These are phyloP conservation scores for Brachystomella parvula DNA, from an alignment of 1,140 invertebrate genomes.

Conservation along the genomic window DNA sequence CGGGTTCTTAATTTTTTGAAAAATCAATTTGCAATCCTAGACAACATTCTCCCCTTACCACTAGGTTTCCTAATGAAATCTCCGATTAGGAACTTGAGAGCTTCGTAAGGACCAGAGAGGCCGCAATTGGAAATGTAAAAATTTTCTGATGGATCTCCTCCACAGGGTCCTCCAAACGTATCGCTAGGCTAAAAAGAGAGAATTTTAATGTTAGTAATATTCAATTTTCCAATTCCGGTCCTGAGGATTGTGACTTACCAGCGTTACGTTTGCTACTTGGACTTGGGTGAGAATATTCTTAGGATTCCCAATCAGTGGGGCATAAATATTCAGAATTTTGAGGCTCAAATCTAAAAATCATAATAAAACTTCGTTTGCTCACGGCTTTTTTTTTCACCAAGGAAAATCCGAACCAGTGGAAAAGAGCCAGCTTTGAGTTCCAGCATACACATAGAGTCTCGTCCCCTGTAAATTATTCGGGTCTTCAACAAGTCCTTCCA, in stretches of 20 bases:
- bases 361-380: background rate
- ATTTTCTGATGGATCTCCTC: slow-evolving; percentile 13
- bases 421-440: slow-evolving; percentile 23
- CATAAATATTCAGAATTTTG: slow-evolving; percentile 25
- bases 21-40: too few relatives aligned
- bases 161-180: slow-evolving; percentile 10
- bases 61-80: slow-evolving; percentile 2
- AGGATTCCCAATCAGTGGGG: slow-evolving; percentile 22
- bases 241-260: slow-evolving; percentile 10
- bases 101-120: slow-evolving; percentile 34
- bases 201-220: slow-evolving; percentile 11
- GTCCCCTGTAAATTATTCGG: slow-evolving; percentile 19
- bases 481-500: slow-evolving; percentile 14
- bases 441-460: slow-evolving; percentile 27
- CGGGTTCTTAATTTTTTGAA: background rate
- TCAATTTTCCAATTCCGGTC: background rate
- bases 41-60: slow-evolving; percentile 20
- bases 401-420: slow-evolving; percentile 9
- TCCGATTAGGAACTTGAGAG: slow-evolving; percentile 26
- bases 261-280: slow-evolving; percentile 17
- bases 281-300: slow-evolving; percentile 21
- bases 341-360: slow-evolving; percentile 18
- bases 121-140: slow-evolving; percentile 35
- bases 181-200: background rate
- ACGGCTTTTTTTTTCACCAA: background rate